Evolutionary conservation across 2,888 invertebrate species (phyloP).

Genomic region (Pocota personata): DNA sequence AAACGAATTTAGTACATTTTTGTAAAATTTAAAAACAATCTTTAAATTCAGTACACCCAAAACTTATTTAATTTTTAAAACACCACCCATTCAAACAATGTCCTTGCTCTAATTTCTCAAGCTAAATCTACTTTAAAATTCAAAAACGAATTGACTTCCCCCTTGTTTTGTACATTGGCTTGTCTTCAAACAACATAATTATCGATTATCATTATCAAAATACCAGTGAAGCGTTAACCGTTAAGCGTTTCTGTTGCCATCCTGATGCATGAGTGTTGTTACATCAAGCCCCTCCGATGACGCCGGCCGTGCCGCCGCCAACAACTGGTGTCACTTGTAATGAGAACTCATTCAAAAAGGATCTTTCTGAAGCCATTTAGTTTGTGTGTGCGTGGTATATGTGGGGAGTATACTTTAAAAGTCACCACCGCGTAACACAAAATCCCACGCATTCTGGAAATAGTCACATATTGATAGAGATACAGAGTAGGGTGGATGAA

Average conservation of each 20-base stretch:
- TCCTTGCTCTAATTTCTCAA: constrained; percentile 31
- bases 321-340: constrained; percentile 49
- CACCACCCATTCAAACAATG: background rate
- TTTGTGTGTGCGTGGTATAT: background rate
- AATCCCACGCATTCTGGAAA: constrained; percentile 36
- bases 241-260: constrained; percentile 12
- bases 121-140: background rate
- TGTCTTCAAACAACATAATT: constrained; percentile 31
- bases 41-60: background rate
- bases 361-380: constrained; percentile 47
- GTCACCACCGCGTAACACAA: constrained; percentile 3
- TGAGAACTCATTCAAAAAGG: constrained; percentile 53
- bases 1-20: too few relatives aligned
- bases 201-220: constrained; percentile 43
- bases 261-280: constrained; percentile 20
- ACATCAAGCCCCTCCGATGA: background rate
- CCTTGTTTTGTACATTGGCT: background rate
- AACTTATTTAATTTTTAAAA: background rate
- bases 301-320: background rate
- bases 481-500: background rate
- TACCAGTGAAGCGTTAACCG: constrained; percentile 32
- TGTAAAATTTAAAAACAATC: background rate
- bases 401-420: background rate
- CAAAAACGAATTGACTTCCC: background rate
- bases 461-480: background rate